Base-by-base conservation (phyloP, 30 jellyfish, hydroid and myxozoan species). In the Aurelia aurita complex sp. Pacific region DNA sequence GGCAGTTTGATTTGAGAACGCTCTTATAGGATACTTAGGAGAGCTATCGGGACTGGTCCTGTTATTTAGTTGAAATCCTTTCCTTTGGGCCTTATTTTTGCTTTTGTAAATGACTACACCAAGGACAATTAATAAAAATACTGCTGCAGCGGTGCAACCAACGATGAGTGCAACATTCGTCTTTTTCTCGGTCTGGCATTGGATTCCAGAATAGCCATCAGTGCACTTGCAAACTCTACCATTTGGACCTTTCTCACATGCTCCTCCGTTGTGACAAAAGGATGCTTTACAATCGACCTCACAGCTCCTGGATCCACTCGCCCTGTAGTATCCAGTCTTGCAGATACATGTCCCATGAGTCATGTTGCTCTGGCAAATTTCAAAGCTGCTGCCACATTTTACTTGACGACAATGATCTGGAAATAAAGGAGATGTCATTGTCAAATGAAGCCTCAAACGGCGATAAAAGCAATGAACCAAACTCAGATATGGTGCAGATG, bases 191-290 rank as follows among this genome's bases (percentile, higher is more conserved):
- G 23, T 50, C 40, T 79, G 63, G 52, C 89, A 79, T 16, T 54
- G 80, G 40, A 63, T 36, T 1, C 89, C 89, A 17, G 89, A 79
- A 23, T 35, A 23, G 13, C 42, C 8, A 77, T 17, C n/a, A 14
- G 23, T n/a, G 53, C 67, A 79, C 65, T 64, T 79, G 89, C 89
- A 79, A 67, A 43, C 78, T 66, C 78, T 79, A 14, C 89, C 89
- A 52, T 65, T 79, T 13, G 89, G 89, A 1, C 80, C 80, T 4
- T 52, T 67, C 73, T 79, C 73, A 33, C 89, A 79, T 3, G 72
- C 52, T 2, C 89, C 89, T 36, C 38, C 36, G 64, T 79, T 34
- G 42, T 17, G 67, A 67, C 89, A 79, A 74, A 17, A 79, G 42
- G 40, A 14, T 10, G 33, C 17, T 0, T 46, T 51, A 52, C 89